These are phyloP conservation scores for Molossus alvarezi DNA, from an alignment of 2,797 vertebrate species.

Conservation along the genomic window DNA sequence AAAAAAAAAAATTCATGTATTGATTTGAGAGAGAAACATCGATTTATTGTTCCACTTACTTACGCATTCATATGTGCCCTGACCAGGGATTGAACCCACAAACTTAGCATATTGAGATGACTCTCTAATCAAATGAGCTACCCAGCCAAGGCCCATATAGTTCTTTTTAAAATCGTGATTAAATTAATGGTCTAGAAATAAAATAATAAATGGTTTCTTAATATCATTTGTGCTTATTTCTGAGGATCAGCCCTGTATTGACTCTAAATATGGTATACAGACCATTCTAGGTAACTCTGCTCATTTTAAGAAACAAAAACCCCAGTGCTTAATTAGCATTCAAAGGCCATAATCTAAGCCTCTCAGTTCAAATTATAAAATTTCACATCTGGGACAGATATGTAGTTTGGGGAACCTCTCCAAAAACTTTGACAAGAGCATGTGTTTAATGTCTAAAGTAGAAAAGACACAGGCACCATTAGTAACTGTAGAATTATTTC, in stretches of 20 bases:
- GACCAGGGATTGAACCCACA: background rate
- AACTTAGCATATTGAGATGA: background rate
- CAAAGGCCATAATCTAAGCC: conserved; percentile 20
- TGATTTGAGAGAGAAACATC: background rate
- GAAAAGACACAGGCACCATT: background rate
- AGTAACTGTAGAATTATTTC: background rate
- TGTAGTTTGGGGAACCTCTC: background rate
- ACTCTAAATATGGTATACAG: background rate
- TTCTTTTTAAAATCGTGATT: conserved; percentile 20
- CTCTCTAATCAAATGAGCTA: background rate
- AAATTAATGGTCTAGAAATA: conserved; percentile 37
- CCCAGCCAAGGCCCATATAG: background rate
- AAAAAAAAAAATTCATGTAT: background rate
- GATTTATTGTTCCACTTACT: background rate
- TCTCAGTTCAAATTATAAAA: conserved; percentile 31
- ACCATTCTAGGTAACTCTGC: background rate
- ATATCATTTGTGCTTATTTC: background rate
- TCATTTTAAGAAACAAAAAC: background rate
- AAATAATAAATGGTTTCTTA: conserved; percentile 12
- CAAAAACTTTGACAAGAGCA: background rate
- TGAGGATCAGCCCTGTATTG: background rate
- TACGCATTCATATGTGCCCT: background rate
- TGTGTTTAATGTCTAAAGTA: background rate
- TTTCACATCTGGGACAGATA: background rate
- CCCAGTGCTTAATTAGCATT: background rate